Evolutionary conservation across 2,888 invertebrate genomes (phyloP), one percentile per base, ranked within the genome.

Genomic region (Onchidella celtica): DNA sequence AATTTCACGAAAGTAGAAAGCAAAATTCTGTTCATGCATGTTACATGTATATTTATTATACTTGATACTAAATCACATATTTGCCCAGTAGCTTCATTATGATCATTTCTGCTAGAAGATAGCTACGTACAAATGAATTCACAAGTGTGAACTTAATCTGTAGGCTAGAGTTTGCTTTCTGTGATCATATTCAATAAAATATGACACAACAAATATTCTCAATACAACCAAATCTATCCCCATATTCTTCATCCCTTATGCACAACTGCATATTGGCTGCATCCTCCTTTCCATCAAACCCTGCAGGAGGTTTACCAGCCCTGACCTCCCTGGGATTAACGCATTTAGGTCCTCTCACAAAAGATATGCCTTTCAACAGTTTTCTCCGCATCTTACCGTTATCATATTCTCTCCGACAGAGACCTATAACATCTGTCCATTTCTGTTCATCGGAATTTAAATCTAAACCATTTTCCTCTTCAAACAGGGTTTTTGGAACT

Each of bases 181-280:
- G n/a, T n/a, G n/a, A n/a, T 47, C 34, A 17, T 47, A 6, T 47
- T 61, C 38, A 68, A 68, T 68, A 68, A 38, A 68, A 68, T n/a
- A 38, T 38, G 21, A 68, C 68, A 38, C 68, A 68, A 4, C n/a
- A 32, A 21, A 68, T 36, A 24, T 68, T 72, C 14, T 55, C n/a
- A n/a, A 72, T 21, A 29, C n/a, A 55, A 3, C 55, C 72, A 72
- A 72, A 72, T 55, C 17, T 27, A 27, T 72, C 72, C 47, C 32
- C 68, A 68, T 36, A 68, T 11, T 36, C 36, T 3, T 68, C 36
- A 21, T 34, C 68, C 36, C 68, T 36, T 17, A 68, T 68, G 36
- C 68, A 68, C 6, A 68, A n/a, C 32, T 68, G 68, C 14, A 68
- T 68, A 11, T 21, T 17, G 1, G 29, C 65, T n/a, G n/a, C n/a